phyloP scores from a whole-genome alignment of 2,888 invertebrate genomes.

The Ectemnius lituratus region DNA sequence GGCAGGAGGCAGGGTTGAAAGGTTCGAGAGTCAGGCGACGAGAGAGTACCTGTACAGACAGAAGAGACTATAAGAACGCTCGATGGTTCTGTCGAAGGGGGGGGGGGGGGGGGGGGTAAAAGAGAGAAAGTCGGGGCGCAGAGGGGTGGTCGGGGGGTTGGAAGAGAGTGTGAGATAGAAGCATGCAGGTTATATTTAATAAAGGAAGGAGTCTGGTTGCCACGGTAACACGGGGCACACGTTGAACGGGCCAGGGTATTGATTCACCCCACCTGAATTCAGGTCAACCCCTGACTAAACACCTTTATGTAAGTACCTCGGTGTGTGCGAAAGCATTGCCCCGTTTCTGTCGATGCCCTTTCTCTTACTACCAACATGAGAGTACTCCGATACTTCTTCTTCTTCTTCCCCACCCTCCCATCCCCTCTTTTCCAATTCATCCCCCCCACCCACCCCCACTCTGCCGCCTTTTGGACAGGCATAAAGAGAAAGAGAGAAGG shows the following conservation, averaged over 20 bases:
- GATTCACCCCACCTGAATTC: constrained; percentile 78
- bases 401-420: too few species aligned
- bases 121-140: too few species aligned
- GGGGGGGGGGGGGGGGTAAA: not conserved
- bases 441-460: too few species aligned
- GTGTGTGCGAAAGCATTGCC: constrained; percentile 18
- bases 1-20: too few species aligned
- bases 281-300: constrained; percentile 77
- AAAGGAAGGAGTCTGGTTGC: constrained; percentile 76
- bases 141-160: too few species aligned
- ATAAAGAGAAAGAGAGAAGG: too few species aligned
- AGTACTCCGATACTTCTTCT: not conserved
- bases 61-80: too few species aligned
- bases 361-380: not conserved
- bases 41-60: too few species aligned
- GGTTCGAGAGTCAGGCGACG: too few species aligned
- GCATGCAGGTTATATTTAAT: constrained; percentile 73
- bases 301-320: constrained; percentile 58
- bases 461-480: too few species aligned
- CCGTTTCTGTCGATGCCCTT: constrained; percentile 19
- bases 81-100: too few species aligned
- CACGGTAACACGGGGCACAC: constrained; percentile 70
- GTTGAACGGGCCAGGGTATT: constrained; percentile 76
- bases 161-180: constrained; percentile 32
- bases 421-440: not conserved